Evolutionary conservation across 2,113 vertebrate species (phyloP), one percentile per base, ranked within the genome.

Genomic region (Dicaeum eximium): DNA sequence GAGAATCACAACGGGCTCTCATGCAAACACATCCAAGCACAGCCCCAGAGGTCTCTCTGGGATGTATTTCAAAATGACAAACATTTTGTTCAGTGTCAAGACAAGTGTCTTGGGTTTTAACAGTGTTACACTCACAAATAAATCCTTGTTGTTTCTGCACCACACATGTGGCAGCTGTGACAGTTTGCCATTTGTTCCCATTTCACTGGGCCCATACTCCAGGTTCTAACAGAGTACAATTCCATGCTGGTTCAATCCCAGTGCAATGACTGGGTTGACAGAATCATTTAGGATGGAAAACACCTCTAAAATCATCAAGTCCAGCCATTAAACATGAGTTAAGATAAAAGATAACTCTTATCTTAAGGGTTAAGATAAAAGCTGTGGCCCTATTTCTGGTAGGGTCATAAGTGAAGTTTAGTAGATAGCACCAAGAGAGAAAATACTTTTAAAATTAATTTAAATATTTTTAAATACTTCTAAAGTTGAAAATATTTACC

Each of bases 11-110:
- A 37, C 40, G 22, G 7, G 5, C 54, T 78, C 60, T 86, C 33
- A 18, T 64, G 31, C 38, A 69, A 85, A 16, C 45, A 60, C 70
- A 47, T 4, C 12, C n/a, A 53, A 77, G 57, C 31, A 12, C 6
- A n/a, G 48, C 10, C 81, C 44, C 42, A 3, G 21, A 31, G 11
- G 44, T 44, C 70, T 70, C 40, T 50, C 23, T 10, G 35, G 51
- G 51, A 71, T 56, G 48, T 13, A 51, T 61, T 75, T 66, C 57
- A 77, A 71, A 56, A 56, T 50, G 22, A 71, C 21, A 82, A 85
- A 71, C 38, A 57, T 67, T 92, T 86, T 67, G 53, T 77, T 90
- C 64, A 12, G 80, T 44, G 56, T 62, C 60, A 67, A 82, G 86
- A 81, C n/a, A 86, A 66, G 40, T 22, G 19, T 71, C 85, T 77